Conservation (phyloP, 2,888 invertebrate genomes). For the Mythimna albipuncta region DNA sequence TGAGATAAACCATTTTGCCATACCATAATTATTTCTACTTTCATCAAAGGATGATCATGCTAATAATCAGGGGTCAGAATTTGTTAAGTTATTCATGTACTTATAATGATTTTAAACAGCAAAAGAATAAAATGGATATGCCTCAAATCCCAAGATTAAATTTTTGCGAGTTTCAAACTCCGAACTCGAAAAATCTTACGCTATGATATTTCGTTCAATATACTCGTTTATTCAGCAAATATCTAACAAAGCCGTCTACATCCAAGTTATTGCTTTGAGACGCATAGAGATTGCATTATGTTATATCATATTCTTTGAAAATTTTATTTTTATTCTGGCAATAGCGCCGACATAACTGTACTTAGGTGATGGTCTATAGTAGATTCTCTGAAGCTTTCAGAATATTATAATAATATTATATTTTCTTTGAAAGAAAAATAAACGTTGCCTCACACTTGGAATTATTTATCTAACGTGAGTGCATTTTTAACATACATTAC, state of each 20-base stretch:
- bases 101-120: too few species aligned
- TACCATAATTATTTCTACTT: neutral
- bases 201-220: conserved; percentile 23
- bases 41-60: neutral
- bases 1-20: neutral
- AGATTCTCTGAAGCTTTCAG: neutral
- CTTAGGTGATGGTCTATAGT: neutral
- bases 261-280: conserved; percentile 37
- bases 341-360: neutral
- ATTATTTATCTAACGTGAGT: too few species aligned
- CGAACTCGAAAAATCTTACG: conserved; percentile 1
- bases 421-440: too few species aligned
- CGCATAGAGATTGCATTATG: conserved; percentile 39
- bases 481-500: too few species aligned
- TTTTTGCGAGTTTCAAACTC: neutral
- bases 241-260: conserved; percentile 29
- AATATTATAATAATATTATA: neutral
- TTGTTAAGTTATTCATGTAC: too few species aligned
- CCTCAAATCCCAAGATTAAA: too few species aligned
- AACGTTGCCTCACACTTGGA: too few species aligned
- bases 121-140: too few species aligned
- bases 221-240: conserved; percentile 34
- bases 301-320: conserved; percentile 18
- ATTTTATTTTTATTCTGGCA: conserved; percentile 16
- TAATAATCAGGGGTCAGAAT: too few species aligned